A percentile compares a stretch with the other conserved stretches of the same genome.
Conservation (phyloP, 1,140 invertebrate species). For the Hycleus cichorii region DNA sequence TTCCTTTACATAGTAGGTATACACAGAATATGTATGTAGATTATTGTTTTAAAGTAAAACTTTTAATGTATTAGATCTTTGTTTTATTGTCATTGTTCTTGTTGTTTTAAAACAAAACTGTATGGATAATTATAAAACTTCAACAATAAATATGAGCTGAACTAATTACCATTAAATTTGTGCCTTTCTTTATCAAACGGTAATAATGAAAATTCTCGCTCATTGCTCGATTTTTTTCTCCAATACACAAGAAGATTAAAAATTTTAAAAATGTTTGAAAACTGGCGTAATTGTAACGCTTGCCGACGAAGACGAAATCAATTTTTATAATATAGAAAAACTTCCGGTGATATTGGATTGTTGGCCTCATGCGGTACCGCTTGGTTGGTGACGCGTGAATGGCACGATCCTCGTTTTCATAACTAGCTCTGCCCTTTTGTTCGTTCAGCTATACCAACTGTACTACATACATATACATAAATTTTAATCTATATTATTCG, state of each 20-base stretch:
- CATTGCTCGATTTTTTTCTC: background rate
- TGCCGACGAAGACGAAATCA: constrained; percentile 12
- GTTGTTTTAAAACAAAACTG: background rate
- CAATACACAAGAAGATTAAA: background rate
- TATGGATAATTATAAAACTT: background rate
- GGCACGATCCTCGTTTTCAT: constrained; percentile 20
- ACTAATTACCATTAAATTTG: background rate
- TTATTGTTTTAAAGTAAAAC: too few relatives aligned
- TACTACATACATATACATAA: too few relatives aligned
- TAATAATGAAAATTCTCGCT: background rate
- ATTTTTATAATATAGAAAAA: constrained; percentile 5
- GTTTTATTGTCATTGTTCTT: too few relatives aligned
- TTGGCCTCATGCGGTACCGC: constrained; percentile 19
- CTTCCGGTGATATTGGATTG: constrained; percentile 17
- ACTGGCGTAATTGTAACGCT: too few relatives aligned
- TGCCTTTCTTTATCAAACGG: background rate
- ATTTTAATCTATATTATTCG: too few relatives aligned
- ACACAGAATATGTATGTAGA: too few relatives aligned
- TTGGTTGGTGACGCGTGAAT: constrained; percentile 20
- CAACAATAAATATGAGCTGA: background rate
- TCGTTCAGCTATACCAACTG: too few relatives aligned
- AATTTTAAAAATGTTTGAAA: too few relatives aligned
- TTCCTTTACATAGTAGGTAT: too few relatives aligned
- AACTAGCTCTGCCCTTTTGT: constrained; percentile 8
- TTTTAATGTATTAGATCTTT: too few relatives aligned